Evolutionary conservation across 2,888 invertebrate species (phyloP).

Genomic region (Eupithecia pulchellata): DNA sequence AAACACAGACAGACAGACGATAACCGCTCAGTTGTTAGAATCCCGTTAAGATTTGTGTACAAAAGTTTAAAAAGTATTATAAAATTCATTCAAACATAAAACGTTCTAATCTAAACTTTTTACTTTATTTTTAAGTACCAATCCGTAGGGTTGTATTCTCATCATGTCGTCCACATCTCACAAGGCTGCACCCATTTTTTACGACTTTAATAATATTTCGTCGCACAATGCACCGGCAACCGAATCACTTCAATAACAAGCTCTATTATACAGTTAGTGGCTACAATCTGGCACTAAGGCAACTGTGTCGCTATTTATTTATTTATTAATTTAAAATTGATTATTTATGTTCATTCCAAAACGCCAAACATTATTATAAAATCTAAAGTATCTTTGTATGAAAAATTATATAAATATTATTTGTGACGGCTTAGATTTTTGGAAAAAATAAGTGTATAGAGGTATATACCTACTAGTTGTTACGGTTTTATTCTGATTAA

Average conservation of each 20-base stretch:
- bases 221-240: slow-evolving; percentile 13
- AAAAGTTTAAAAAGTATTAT: neutral
- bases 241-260: slow-evolving; percentile 26
- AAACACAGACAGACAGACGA: no score
- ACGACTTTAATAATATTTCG: slow-evolving; percentile 5
- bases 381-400: no score
- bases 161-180: slow-evolving; percentile 2
- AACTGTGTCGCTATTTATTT: neutral
- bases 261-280: slow-evolving; percentile 27
- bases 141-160: neutral
- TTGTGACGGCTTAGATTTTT: no score
- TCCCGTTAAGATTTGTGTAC: neutral
- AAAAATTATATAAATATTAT: no score
- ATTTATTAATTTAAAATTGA: no score
- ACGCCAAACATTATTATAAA: no score
- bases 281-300: slow-evolving; percentile 3
- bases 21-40: neutral
- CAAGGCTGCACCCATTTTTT: slow-evolving; percentile 15
- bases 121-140: neutral
- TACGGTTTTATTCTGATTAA: no score
- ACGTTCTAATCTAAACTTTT: neutral
- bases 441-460: no score
- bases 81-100: neutral
- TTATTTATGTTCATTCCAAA: no score
- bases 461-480: no score